phyloP scores from a whole-genome alignment of 2,888 invertebrate genomes.

The Acanthosepion lycidas region DNA sequence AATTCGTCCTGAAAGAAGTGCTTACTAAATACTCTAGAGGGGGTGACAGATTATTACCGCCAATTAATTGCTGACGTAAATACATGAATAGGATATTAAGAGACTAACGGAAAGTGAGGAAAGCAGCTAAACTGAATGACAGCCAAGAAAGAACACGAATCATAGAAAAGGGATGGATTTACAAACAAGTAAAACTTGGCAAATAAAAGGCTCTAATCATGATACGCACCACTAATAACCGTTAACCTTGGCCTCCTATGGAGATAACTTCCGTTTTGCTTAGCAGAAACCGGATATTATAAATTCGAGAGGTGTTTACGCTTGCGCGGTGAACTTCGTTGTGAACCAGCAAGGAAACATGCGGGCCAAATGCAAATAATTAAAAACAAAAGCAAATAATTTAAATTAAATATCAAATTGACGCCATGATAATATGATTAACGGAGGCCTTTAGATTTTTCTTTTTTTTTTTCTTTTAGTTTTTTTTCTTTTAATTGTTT shows the following conservation, averaged over 20 bases:
- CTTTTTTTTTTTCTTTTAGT: no score
- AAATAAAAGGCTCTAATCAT: not conserved
- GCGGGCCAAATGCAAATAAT: not conserved
- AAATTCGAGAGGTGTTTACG: not conserved
- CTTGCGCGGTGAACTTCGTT: not conserved
- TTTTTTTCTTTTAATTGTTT: no score
- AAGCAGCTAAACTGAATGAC: not conserved
- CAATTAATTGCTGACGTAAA: not conserved
- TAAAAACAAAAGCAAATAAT: not conserved
- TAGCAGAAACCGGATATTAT: slow-evolving; percentile 20
- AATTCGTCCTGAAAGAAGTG: not conserved
- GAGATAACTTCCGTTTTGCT: not conserved
- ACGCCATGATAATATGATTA: not conserved
- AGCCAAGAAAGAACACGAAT: not conserved
- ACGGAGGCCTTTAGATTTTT: not conserved
- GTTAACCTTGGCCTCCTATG: slow-evolving; percentile 16
- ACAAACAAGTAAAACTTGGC: not conserved
- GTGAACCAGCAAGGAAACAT: not conserved
- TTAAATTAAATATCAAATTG: not conserved
- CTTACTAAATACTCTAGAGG: not conserved
- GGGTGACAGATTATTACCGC: not conserved
- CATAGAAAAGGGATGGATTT: not conserved
- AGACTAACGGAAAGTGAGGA: not conserved
- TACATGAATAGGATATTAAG: not conserved
- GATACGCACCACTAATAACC: not conserved